Evolutionary conservation across 2,113 vertebrate genomes (phyloP).

Genomic region (Pholis gunnellus): DNA sequence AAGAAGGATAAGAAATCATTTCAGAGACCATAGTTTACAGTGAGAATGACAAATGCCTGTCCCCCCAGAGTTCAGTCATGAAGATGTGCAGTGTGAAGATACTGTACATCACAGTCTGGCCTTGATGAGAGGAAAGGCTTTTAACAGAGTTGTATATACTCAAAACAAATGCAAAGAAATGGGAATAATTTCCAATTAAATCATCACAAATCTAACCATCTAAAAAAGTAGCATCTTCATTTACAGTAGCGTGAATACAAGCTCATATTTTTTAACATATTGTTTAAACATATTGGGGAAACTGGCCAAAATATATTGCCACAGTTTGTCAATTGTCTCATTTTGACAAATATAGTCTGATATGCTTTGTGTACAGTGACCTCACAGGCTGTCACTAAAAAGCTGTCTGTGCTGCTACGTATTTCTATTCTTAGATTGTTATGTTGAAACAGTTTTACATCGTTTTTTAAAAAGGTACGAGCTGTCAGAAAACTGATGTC

Average conservation of each 20-base stretch:
- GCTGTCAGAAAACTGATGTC: slow-evolving; percentile 11
- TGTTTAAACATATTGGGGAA: background rate
- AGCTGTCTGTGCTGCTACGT: background rate
- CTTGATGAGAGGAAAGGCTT: background rate
- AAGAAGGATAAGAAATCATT: background rate
- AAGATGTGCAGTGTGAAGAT: background rate
- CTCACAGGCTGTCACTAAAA: background rate
- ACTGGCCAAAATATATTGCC: background rate
- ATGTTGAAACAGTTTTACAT: background rate
- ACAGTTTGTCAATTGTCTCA: background rate
- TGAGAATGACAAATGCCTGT: slow-evolving; percentile 5
- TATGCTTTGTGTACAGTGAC: background rate
- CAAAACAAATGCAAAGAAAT: background rate
- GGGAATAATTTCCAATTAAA: background rate
- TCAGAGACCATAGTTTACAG: background rate
- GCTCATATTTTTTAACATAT: background rate
- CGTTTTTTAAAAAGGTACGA: background rate
- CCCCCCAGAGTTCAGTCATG: background rate
- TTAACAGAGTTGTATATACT: background rate
- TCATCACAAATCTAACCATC: background rate
- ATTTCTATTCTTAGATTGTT: slow-evolving; percentile 4
- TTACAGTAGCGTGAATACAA: background rate
- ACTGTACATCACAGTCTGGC: background rate
- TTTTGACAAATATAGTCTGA: background rate
- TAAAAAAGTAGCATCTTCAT: background rate